These are phyloP conservation scores for Acanthurus tractus DNA, from an alignment of 2,797 vertebrate genomes.

Conservation along the genomic window DNA sequence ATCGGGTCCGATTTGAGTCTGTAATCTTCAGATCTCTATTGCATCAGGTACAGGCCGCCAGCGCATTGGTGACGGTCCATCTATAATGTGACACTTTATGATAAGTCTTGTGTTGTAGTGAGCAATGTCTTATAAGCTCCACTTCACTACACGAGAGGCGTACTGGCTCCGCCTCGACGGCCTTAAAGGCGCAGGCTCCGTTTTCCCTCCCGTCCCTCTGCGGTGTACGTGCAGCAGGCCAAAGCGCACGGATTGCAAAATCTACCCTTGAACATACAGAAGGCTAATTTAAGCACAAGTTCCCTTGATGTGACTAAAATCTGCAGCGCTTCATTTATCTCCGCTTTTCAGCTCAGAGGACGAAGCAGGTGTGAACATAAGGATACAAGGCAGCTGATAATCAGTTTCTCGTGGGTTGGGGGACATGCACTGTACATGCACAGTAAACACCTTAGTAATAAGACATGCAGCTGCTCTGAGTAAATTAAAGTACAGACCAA, in stretches of 20 bases:
- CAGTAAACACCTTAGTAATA: slow-evolving; percentile 10
- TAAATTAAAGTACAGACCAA: not conserved
- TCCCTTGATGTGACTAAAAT: slow-evolving; percentile 34
- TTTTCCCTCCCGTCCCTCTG: not conserved
- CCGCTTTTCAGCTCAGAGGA: slow-evolving; percentile 13
- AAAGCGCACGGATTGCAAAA: slow-evolving; percentile 1
- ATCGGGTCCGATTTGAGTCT: slow-evolving; percentile 13
- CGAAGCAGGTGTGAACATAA: slow-evolving; percentile 21
- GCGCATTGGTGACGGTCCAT: slow-evolving; percentile 41
- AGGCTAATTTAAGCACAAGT: slow-evolving; percentile 9
- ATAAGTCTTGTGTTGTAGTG: slow-evolving; percentile 69
- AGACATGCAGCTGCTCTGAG: not conserved
- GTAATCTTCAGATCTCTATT: slow-evolving; percentile 53
- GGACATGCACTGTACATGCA: not conserved
- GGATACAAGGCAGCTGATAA: slow-evolving; percentile 20
- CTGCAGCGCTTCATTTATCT: slow-evolving; percentile 26
- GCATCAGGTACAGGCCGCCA: slow-evolving; percentile 62
- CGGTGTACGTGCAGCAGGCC: slow-evolving; percentile 12
- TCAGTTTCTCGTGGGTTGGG: not conserved
- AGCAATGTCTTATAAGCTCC: slow-evolving; percentile 77
- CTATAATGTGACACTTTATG: slow-evolving; percentile 65
- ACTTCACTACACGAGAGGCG: slow-evolving; percentile 44
- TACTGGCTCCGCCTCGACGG: slow-evolving; percentile 76
- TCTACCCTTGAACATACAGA: slow-evolving; percentile 10
- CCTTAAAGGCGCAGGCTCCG: slow-evolving; percentile 79